Base-by-base conservation (phyloP, 2,888 invertebrate genomes). In the Lepidocyrtoides sp. region DNA sequence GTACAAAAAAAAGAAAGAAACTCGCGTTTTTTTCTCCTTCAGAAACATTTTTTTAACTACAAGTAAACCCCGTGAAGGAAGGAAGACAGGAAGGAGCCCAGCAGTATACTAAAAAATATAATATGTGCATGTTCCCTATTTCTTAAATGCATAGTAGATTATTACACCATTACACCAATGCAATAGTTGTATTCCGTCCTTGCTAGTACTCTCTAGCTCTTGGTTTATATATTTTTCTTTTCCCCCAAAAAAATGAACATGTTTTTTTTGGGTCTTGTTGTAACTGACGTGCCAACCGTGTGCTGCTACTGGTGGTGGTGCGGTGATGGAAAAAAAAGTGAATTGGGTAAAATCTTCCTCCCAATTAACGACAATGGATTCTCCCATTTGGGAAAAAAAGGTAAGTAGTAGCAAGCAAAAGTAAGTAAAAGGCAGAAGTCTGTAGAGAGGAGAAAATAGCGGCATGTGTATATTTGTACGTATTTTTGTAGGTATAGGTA, bases 351-450 rank as follows among this genome's bases (percentile, higher is more conserved):
- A 83, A 91, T 88, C 75, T 88, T 95, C 41, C 95, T 95, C 23
- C 95, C 95, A 29, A 94, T 95, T 89, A 95, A 95, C 91, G 95
- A 95, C 93, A 95, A 95, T 90, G 95, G 95, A 85, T 95, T 95
- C 93, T 94, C 94, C 66, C 94, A 95, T 4, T 95, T 95, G 95
- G 95, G 81, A n/a, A n/a, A 54, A 66, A 81, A 66, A 32, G 79
- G 36, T 51, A 44, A 44, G 79, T 54, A 79, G 23, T 54, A 17
- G 14, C 7, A 3, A 79, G 32, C 1, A 72, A 57, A 36, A 29
- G 77, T 81, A 88, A 82, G 89, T 82, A 81, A 89, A 51, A 82
- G 82, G 32, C 10, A 89, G 41, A 79, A 51, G 36, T 20, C 10
- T 51, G 14, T 14, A n/a, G 8, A 94, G 88, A 81, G 94, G 26